A percentile compares a stretch with the other conserved stretches of the same genome.
phyloP scores from a whole-genome alignment of 2,113 vertebrate species.

The Ahaetulla prasina region DNA sequence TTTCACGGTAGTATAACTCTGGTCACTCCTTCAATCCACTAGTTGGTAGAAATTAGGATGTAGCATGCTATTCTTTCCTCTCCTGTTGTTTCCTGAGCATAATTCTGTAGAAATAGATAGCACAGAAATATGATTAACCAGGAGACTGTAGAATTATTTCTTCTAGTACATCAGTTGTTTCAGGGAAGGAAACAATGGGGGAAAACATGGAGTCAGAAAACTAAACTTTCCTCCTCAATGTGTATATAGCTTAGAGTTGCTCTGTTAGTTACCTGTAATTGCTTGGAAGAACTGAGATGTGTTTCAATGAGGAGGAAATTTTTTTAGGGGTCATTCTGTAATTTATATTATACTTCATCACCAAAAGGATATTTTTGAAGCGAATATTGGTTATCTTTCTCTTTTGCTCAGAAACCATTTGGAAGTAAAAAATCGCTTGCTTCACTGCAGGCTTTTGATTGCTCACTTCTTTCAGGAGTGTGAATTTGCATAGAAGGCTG shows the following conservation, averaged over 20 bases:
- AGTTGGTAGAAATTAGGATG: background rate
- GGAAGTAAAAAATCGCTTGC: background rate
- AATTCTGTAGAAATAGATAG: background rate
- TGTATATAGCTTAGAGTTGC: background rate
- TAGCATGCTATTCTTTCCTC: background rate
- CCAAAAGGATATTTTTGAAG: background rate
- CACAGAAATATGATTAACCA: background rate
- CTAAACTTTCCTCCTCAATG: background rate
- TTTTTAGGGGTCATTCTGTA: background rate
- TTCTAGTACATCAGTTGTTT: background rate
- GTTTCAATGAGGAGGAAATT: background rate
- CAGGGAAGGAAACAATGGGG: background rate
- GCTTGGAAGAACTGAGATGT: background rate
- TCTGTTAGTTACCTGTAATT: background rate
- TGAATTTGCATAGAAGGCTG: background rate
- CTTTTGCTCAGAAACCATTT: background rate
- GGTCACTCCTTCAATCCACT: background rate
- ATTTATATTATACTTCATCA: constrained; percentile 11
- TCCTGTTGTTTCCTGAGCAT: background rate
- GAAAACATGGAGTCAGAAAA: background rate
- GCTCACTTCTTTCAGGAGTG: background rate
- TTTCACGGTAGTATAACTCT: background rate
- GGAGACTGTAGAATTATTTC: background rate
- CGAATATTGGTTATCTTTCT: background rate
- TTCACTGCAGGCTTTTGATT: background rate